These are phyloP conservation scores for Musca domestica DNA, from an alignment of 1,140 invertebrate genomes.

Conservation along the genomic window DNA sequence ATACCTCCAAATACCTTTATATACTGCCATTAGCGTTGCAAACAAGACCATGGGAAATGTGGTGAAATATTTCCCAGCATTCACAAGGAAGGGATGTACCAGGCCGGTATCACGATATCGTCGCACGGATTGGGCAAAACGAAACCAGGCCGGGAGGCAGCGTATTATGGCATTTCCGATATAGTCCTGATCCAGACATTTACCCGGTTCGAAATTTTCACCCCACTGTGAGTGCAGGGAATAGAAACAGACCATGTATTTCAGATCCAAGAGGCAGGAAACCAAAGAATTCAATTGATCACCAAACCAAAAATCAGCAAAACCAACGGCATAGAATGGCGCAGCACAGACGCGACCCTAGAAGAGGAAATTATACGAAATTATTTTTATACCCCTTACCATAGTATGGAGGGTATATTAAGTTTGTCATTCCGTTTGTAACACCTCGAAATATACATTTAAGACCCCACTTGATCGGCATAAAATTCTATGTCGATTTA, in stretches of 20 bases:
- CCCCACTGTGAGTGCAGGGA: conserved; percentile 56
- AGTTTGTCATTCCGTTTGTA: not conserved
- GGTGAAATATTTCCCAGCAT: conserved; percentile 82
- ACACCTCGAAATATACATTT: no score
- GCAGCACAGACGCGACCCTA: conserved; percentile 69
- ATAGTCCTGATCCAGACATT: conserved; percentile 34
- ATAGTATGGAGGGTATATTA: no score
- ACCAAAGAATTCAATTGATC: conserved; percentile 85
- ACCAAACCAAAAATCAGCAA: conserved; percentile 92
- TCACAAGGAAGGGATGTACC: conserved; percentile 69
- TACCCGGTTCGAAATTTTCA: conserved; percentile 41
- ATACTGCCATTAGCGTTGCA: conserved; percentile 30
- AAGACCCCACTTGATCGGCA: no score
- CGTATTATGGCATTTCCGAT: conserved; percentile 61
- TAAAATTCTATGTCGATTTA: no score
- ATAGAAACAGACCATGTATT: conserved; percentile 72
- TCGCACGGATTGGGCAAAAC: conserved; percentile 81
- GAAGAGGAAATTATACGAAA: conserved; percentile 37
- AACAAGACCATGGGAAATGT: conserved; percentile 76
- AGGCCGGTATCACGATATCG: conserved; percentile 67
- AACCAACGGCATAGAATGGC: conserved; percentile 81
- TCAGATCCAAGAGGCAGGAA: conserved; percentile 74
- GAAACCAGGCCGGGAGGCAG: conserved; percentile 81
- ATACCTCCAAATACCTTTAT: conserved; percentile 7
- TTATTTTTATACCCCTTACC: not conserved